Evolutionary conservation across 2,797 vertebrate genomes (phyloP).

Genomic region (Chlorospingus flavigularis): DNA sequence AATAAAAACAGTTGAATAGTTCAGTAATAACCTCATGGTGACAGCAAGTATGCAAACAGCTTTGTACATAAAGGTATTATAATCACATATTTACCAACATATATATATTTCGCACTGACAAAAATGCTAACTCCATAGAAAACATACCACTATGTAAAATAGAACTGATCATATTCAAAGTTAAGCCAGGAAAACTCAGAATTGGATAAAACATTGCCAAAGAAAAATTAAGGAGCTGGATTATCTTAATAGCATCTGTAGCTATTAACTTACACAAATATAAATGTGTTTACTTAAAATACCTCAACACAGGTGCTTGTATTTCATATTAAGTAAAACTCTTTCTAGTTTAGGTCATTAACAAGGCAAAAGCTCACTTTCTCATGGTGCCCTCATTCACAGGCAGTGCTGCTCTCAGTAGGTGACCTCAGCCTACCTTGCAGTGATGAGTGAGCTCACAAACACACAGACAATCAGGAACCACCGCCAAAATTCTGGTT

Average conservation of each 20-base stretch:
- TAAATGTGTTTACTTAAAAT: neutral
- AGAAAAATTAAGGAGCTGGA: neutral
- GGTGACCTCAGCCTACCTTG: neutral
- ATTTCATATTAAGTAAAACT: neutral
- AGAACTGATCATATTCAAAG: neutral
- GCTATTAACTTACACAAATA: neutral
- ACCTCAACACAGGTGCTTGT: neutral
- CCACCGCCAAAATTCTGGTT: neutral
- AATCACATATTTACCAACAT: neutral
- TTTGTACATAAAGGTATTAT: neutral
- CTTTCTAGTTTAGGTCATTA: neutral
- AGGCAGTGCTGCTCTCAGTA: neutral
- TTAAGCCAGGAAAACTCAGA: neutral
- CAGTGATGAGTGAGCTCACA: neutral
- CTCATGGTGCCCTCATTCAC: neutral
- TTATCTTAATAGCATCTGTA: neutral
- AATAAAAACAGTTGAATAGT: neutral
- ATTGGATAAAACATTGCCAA: neutral
- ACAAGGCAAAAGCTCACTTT: neutral
- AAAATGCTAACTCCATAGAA: neutral
- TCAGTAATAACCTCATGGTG: neutral
- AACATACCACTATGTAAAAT: neutral
- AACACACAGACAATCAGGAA: neutral
- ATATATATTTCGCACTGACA: neutral
- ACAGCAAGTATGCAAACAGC: neutral